Evolutionary conservation across 2,888 invertebrate genomes (phyloP), one percentile per base, ranked within the genome.

Genomic region (Melieria crassipennis): DNA sequence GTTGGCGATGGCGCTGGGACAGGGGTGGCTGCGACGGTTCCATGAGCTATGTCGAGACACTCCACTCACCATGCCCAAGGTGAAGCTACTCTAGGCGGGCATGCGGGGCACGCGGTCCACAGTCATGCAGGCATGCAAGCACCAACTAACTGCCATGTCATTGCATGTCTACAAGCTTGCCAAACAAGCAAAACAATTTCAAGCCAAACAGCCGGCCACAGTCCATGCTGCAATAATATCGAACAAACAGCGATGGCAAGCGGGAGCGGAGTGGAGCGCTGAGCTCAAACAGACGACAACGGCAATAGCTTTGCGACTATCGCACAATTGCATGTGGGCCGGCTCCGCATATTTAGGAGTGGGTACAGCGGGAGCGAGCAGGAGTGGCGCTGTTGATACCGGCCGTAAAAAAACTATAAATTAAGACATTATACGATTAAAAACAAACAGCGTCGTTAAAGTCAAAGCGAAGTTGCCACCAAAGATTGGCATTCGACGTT

Each of bases 381-480:
- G 30, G 30, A 30, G 30, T 30, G 30, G 30, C 30, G 30, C 30
- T 30, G 30, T 30, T 30, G 30, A 30, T 30, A 30, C 30, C 2
- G 30, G 30, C 30, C 30, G 30, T 30, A 72, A 75, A 71, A 73
- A 66, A 76, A 71, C 74, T 73, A 73, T 84, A 83, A 84, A 83
- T 83, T 84, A 83, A 83, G 83, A 83, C 83, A 83, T 83, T 84
- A 83, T 82, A 80, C 82, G 82, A 83, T 82, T 82, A 83, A 83
- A 82, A 82, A 79, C 82, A 82, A 82, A 82, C 82, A 79, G 80
- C 77, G 78, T 80, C 76, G 75, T 74, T 75, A 73, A 74, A 71
- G 73, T 67, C 75, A 73, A 69, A 75, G 71, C 69, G 71, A 74
- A 74, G 69, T 72, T 72, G 74, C 69, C 70, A 65, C 52, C 71